Evolutionary conservation across 1,140 invertebrate species (phyloP).

Genomic region (roundworm (Caenorhabditis elegans)): DNA sequence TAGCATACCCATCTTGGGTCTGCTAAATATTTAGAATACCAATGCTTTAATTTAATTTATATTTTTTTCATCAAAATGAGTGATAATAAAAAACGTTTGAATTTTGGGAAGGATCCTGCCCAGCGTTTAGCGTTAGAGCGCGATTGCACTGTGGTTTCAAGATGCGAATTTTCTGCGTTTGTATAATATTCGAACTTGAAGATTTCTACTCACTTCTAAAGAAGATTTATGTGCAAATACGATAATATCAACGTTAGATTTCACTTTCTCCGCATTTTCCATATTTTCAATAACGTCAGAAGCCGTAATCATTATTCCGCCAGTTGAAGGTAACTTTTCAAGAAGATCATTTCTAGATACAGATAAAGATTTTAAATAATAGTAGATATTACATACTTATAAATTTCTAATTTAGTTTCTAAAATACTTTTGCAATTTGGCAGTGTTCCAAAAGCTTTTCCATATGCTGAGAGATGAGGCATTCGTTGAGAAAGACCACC

Average conservation of each 20-base stretch:
- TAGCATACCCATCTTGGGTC: too few species aligned
- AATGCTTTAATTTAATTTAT: too few species aligned
- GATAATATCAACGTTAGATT: neutral
- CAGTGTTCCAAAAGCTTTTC: neutral
- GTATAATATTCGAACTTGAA: too few species aligned
- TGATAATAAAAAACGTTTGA: too few species aligned
- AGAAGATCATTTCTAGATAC: neutral
- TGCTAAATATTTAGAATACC: too few species aligned
- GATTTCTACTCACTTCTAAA: neutral
- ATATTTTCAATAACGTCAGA: slow-evolving; percentile 17
- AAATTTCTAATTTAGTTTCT: neutral
- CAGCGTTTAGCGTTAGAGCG: too few species aligned
- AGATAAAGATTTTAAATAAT: too few species aligned
- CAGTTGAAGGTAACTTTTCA: neutral
- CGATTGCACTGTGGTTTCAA: too few species aligned
- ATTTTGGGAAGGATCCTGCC: too few species aligned
- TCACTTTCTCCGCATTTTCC: neutral
- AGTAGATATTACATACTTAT: too few species aligned
- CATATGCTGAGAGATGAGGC: slow-evolving; percentile 18
- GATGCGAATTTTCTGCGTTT: too few species aligned
- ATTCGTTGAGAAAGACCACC: slow-evolving; percentile 35
- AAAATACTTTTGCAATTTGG: neutral
- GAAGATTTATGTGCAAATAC: neutral
- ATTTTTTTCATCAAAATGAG: too few species aligned
- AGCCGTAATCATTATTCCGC: neutral